A percentile compares a stretch with the other conserved stretches of the same genome.
Evolutionary conservation across 2,797 vertebrate genomes (phyloP).

Genomic region (Hirundo rustica): DNA sequence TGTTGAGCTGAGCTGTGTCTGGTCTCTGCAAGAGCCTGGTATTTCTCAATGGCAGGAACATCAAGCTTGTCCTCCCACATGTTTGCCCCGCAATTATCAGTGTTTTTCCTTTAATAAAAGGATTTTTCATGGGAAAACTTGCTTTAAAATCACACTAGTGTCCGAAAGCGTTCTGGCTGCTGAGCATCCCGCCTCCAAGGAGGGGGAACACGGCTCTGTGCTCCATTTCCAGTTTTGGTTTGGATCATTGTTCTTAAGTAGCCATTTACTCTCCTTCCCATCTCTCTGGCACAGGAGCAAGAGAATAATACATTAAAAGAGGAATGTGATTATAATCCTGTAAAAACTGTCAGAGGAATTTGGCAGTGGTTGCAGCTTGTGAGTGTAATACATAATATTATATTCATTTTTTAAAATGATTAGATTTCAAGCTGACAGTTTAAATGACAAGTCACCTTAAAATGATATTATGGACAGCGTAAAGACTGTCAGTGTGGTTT

Average conservation of each 20-base stretch:
- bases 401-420: background rate
- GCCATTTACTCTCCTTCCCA: background rate
- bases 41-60: background rate
- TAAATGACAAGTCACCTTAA: conserved; percentile 25
- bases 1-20: background rate
- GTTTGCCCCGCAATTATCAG: background rate
- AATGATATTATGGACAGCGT: background rate
- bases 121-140: background rate
- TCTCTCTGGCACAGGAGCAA: conserved; percentile 2
- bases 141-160: background rate
- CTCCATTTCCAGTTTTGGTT: background rate
- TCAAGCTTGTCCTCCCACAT: background rate
- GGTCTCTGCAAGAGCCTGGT: background rate
- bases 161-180: background rate
- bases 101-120: background rate
- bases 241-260: background rate
- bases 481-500: background rate
- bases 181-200: background rate
- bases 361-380: conserved; percentile 26
- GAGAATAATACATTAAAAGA: background rate
- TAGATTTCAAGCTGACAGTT: conserved; percentile 34
- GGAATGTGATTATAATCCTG: conserved; percentile 30
- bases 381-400: conserved; percentile 27
- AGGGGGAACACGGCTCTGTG: fast-evolving
- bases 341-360: conserved; percentile 36